phyloP scores from a whole-genome alignment of 2,113 vertebrate genomes.

The Reinhardtius hippoglossoides region DNA sequence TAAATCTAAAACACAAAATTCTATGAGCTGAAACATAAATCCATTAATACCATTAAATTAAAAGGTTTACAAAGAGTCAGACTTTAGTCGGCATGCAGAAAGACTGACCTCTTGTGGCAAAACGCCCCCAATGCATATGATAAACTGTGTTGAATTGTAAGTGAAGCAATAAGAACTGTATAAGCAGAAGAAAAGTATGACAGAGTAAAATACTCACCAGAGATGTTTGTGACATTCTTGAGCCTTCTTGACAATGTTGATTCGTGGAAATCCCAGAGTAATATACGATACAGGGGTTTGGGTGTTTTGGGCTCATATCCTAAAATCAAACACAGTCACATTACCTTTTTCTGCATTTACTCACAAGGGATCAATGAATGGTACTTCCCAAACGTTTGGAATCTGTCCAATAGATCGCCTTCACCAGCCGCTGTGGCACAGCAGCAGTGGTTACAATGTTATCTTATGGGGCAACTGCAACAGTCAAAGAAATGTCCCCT shows the following conservation, averaged over 20 bases:
- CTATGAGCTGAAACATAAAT: neutral
- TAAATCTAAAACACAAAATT: neutral
- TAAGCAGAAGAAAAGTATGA: too few relatives aligned
- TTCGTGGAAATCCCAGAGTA: too few relatives aligned
- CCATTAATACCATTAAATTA: neutral
- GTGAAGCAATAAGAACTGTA: too few relatives aligned
- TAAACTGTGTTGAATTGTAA: neutral
- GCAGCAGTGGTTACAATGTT: too few relatives aligned
- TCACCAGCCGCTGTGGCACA: too few relatives aligned
- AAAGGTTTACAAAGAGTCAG: neutral
- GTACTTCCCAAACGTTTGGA: too few relatives aligned
- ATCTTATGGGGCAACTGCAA: too few relatives aligned
- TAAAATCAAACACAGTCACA: slow-evolving; percentile 28
- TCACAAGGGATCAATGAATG: neutral
- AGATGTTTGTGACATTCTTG: neutral
- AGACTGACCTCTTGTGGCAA: slow-evolving; percentile 53
- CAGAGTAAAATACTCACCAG: slow-evolving; percentile 38
- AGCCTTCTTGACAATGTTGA: neutral
- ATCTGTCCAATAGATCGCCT: too few relatives aligned
- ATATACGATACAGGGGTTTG: rapidly evolving
- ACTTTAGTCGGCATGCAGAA: neutral
- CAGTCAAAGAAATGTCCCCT: too few relatives aligned
- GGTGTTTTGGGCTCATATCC: neutral
- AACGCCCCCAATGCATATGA: neutral
- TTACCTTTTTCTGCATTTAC: neutral